These are phyloP conservation scores for Trematomus bernacchii DNA, from an alignment of 2,797 vertebrate genomes.

Conservation along the genomic window DNA sequence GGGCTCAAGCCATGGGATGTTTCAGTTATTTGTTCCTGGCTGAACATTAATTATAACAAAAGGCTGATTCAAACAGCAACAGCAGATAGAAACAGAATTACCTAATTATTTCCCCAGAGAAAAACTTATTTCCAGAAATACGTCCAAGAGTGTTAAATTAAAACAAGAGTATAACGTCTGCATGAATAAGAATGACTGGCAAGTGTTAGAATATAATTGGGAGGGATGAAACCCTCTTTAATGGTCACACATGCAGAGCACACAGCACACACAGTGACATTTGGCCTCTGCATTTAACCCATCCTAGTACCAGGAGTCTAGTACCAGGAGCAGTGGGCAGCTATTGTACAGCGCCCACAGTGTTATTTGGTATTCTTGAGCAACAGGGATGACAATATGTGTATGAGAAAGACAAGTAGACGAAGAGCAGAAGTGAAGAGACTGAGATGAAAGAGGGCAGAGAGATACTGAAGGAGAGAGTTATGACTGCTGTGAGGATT, in stretches of 20 bases:
- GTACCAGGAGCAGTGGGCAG: no score
- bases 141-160: not conserved
- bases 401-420: not conserved
- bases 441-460: not conserved
- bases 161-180: conserved; percentile 19
- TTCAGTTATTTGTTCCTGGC: no score
- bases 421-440: conserved; percentile 1
- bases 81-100: conserved; percentile 1
- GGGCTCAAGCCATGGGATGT: no score
- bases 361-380: not conserved
- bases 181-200: conserved; percentile 4
- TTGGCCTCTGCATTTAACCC: no score
- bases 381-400: not conserved
- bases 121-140: not conserved
- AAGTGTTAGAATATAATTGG: no score
- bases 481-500: conserved; percentile 22
- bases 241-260: no score
- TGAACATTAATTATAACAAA: not conserved
- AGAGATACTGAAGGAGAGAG: not conserved
- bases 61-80: not conserved
- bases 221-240: no score
- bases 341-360: no score
- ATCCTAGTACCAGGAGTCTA: no score
- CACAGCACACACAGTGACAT: no score
- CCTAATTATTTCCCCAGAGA: not conserved